Evolutionary conservation across 2,888 invertebrate species (phyloP).

Genomic region (Geotrupes spiniger): DNA sequence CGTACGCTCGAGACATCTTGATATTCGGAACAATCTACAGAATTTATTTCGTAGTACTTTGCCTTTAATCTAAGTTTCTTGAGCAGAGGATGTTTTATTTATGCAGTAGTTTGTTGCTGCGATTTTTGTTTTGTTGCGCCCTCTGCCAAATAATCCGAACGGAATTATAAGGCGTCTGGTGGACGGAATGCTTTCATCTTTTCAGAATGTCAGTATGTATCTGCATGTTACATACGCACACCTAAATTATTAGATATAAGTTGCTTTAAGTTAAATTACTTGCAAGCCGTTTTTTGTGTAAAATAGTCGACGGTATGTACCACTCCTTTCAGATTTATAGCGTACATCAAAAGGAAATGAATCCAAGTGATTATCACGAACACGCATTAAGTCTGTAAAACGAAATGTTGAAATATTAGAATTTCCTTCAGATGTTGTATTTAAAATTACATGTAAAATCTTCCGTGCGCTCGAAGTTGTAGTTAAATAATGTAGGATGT

Average conservation of each 20-base stretch:
- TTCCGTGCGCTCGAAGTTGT: too few species aligned
- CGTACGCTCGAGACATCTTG: slow-evolving; percentile 1
- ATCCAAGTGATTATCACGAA: slow-evolving; percentile 11
- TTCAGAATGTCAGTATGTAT: background rate
- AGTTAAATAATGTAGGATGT: too few species aligned
- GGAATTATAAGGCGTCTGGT: background rate
- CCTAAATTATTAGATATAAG: background rate
- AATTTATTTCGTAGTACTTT: slow-evolving; percentile 3
- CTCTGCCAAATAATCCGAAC: background rate
- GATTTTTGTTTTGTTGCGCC: slow-evolving; percentile 2
- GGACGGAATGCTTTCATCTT: slow-evolving; percentile 6
- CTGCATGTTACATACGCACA: too few species aligned
- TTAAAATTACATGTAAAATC: too few species aligned
- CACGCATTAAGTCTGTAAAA: too few species aligned
- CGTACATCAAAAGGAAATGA: slow-evolving; percentile 3
- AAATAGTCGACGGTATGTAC: background rate
- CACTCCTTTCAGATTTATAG: slow-evolving; percentile 1
- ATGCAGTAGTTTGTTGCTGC: slow-evolving; percentile 5
- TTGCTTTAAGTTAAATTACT: background rate
- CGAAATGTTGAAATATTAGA: too few species aligned
- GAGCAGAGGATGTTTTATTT: slow-evolving; percentile 2
- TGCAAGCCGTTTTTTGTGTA: slow-evolving; percentile 1
- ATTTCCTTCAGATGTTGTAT: too few species aligned
- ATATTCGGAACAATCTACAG: background rate
- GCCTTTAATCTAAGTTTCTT: slow-evolving; percentile 3